Evolutionary conservation across 2,113 vertebrate species (phyloP).

Genomic region (Collichthys lucidus): DNA sequence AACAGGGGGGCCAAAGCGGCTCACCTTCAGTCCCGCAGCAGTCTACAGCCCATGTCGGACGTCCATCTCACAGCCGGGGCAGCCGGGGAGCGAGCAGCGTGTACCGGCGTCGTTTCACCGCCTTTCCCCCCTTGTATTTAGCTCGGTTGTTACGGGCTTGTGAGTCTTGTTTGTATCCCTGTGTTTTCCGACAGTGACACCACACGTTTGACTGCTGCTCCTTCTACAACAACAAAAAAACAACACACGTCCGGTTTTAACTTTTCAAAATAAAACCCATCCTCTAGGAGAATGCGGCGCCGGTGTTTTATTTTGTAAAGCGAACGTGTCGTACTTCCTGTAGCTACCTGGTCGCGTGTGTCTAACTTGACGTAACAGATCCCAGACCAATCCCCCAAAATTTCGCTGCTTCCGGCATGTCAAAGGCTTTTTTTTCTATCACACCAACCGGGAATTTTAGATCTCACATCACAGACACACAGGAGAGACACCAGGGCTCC

Average conservation of each 20-base stretch:
- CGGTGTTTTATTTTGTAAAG: constrained; percentile 27
- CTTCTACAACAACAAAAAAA: neutral
- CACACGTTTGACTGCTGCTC: constrained; percentile 54
- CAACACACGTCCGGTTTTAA: constrained; percentile 17
- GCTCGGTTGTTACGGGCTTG: constrained; percentile 21
- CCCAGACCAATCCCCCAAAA: constrained; percentile 45
- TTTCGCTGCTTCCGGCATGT: constrained; percentile 71
- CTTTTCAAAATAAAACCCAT: constrained; percentile 57
- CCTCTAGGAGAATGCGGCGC: accelerated
- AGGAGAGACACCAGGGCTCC: neutral
- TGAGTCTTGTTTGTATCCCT: constrained; percentile 58
- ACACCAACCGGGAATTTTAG: constrained; percentile 6
- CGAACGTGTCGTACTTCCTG: neutral
- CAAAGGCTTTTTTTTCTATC: constrained; percentile 7
- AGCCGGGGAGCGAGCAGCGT: constrained; percentile 19
- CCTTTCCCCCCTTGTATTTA: constrained; percentile 14
- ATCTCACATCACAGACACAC: neutral
- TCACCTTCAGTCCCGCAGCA: constrained; percentile 82
- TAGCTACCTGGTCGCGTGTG: neutral
- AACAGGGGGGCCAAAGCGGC: constrained; percentile 34
- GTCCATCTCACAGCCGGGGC: constrained; percentile 60
- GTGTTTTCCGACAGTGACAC: constrained; percentile 64
- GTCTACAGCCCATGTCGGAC: constrained; percentile 73
- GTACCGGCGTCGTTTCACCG: constrained; percentile 17
- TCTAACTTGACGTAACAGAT: constrained; percentile 34